Evolutionary conservation across 2,113 vertebrate species (phyloP).

Genomic region (Hucho hucho): DNA sequence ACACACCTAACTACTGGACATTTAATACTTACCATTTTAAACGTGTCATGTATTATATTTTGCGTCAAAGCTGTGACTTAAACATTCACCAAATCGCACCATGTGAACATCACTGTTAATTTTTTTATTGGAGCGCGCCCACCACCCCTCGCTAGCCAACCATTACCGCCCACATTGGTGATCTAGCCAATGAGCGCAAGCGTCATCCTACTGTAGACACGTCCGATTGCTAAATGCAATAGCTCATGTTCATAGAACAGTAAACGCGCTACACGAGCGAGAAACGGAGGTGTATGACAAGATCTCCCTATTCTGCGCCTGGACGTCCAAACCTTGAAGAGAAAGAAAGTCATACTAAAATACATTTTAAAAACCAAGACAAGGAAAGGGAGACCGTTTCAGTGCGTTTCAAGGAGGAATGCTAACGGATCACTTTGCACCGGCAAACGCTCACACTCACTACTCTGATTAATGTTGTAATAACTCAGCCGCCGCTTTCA

Average conservation of each 20-base stretch:
- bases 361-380: constrained; percentile 6
- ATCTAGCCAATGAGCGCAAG: constrained; percentile 24
- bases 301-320: constrained; percentile 8
- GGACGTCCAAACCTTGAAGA: not conserved
- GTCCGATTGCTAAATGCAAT: not conserved
- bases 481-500: constrained; percentile 1
- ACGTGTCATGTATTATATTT: not conserved
- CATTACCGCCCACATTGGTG: not conserved
- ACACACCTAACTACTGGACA: not conserved
- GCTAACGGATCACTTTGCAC: constrained; percentile 34
- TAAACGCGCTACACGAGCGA: constrained; percentile 5
- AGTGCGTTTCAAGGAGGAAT: constrained; percentile 18
- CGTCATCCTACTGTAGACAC: not conserved
- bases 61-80: not conserved
- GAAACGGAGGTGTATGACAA: constrained; percentile 24
- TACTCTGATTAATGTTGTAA: constrained; percentile 8
- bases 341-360: constrained; percentile 14
- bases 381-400: constrained; percentile 5
- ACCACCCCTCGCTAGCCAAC: not conserved
- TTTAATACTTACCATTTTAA: not conserved
- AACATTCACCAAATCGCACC: not conserved
- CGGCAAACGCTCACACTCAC: constrained; percentile 11
- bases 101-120: not conserved
- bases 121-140: not conserved
- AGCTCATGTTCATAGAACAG: constrained; percentile 1